Base-by-base conservation (phyloP, 2,888 invertebrate species). In the Limnephilus rhombicus region DNA sequence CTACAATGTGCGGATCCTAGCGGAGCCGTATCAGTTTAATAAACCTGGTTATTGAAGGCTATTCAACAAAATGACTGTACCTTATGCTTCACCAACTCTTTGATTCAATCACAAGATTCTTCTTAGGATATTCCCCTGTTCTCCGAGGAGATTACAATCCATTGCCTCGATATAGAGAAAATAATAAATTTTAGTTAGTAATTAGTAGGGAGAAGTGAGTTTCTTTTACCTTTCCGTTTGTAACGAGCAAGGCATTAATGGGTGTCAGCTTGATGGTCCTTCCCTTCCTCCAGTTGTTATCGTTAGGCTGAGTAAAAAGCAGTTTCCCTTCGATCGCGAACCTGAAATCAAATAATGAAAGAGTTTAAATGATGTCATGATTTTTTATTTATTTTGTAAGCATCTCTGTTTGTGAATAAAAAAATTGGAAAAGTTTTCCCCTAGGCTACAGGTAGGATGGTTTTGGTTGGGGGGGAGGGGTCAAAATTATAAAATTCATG, bases 311-410 rank as follows among this genome's bases (percentile, higher is more conserved):
- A 83, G 98, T 98, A 95, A 98, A 98, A 94, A 98, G 96, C 94
- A 99, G 96, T 95, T 98, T 98, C 92, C 99, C 99, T 95, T 99
- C 99, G 96, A 99, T 97, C 94, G 98, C 98, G 95, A 99, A 99
- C 95, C 98, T 96, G 94, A 2, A 89, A 85, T 24, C 37, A 68
- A 68, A 18, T 18, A 5, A 68, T 68, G 0, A 24, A 68, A 68
- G n/a, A 37, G n/a, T n/a, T 68, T 24, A 68, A 68, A 68, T 68
- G 3, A 1, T n/a, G 7, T 68, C 7, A 24, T 9, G 24, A n/a
- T 68, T 24, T 68, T 68, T 68, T 68, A 68, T 68, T 68, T 68
- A 68, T 68, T 5, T 68, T 68, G 68, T 68, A 68, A 68, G 1
- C 24, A 24, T 68, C 68, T 7, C 68, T 18, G 15, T 4, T 15